Evolutionary conservation across 2,888 invertebrate genomes (phyloP), one percentile per base, ranked within the genome.

Genomic region (Lasioglossum morio): DNA sequence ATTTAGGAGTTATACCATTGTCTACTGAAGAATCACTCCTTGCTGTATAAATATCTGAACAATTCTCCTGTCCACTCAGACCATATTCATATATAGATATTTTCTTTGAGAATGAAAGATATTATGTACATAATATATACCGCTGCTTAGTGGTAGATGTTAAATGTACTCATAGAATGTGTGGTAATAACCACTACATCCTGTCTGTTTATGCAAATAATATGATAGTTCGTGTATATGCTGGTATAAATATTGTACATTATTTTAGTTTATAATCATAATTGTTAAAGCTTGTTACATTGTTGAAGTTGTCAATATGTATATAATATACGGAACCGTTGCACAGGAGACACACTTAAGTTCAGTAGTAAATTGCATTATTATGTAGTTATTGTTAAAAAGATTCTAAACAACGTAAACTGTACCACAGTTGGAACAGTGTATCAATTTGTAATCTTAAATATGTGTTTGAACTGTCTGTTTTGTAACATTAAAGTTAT

Each of bases 271-370:
- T 87, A 70, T 82, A 85, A 85, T n/a, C 63, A 83, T 77, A 75
- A 37, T 23, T 85, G 80, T 88, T 88, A 87, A 77, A 78, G 78
- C 79, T 81, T 81, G 79, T 87, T 89, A 80, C 77, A 85, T 79
- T 82, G 82, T 82, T 89, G 78, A 87, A 82, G 81, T 57, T 89
- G 84, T 88, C 77, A 78, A 87, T 88, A 82, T 88, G 88, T 89
- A 89, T 69, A 89, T 88, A 88, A 86, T 86, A 84, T 77, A 86
- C 37, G 19, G 63, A 80, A 78, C 43, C 79, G 73, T 72, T 83
- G 57, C 70, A 78, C 78, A 80, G 78, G 40, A 80, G 14, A 78
- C 43, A 72, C 69, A 34, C n/a, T 86, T 74, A 60, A 70, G 34
- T 79, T 72, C 73, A 60, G 69, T 81, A 43, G 30, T 69, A 60